Conservation (phyloP, 2,113 vertebrate genomes). For the Cichladusa arquata region DNA sequence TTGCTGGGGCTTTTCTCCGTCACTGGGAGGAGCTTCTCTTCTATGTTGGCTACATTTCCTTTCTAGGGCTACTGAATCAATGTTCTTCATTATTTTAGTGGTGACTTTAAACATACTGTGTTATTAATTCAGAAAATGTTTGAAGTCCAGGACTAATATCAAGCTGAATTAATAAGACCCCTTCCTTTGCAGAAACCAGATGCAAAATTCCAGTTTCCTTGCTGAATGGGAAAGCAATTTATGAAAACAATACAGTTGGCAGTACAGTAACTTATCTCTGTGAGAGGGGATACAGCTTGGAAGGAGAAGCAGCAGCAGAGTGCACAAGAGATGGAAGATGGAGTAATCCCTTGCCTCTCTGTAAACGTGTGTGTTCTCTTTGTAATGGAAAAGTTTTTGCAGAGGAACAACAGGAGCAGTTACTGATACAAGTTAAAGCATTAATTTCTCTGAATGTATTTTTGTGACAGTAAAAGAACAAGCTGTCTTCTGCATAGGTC, state of each 20-base stretch:
- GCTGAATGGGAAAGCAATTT: constrained; percentile 78
- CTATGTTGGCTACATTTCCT: not conserved
- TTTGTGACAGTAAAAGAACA: not conserved
- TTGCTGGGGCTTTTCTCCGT: not conserved
- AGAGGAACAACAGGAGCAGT: not conserved
- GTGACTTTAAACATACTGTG: not conserved
- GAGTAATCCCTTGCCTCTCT: constrained; percentile 84
- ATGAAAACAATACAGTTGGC: constrained; percentile 80
- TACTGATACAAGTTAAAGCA: not conserved
- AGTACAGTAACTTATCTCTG: constrained; percentile 82
- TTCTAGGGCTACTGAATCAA: not conserved
- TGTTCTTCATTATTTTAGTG: not conserved
- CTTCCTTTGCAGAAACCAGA: constrained; percentile 71
- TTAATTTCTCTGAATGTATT: not conserved
- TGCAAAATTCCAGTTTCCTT: constrained; percentile 78
- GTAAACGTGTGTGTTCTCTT: constrained; percentile 85
- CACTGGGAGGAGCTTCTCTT: not conserved
- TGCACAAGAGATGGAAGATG: constrained; percentile 84
- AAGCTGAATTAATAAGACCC: constrained; percentile 7
- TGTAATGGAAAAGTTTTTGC: not conserved
- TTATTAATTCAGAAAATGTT: not conserved
- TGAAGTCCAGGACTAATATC: not conserved
- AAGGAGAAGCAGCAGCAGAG: constrained; percentile 77
- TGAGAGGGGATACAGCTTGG: constrained; percentile 83
- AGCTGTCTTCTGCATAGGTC: not conserved